Percentiles rank a stretch among this genome's conserved stretches.
Conservation (phyloP, 2,797 vertebrate species). For the Chloroceryle amazona region DNA sequence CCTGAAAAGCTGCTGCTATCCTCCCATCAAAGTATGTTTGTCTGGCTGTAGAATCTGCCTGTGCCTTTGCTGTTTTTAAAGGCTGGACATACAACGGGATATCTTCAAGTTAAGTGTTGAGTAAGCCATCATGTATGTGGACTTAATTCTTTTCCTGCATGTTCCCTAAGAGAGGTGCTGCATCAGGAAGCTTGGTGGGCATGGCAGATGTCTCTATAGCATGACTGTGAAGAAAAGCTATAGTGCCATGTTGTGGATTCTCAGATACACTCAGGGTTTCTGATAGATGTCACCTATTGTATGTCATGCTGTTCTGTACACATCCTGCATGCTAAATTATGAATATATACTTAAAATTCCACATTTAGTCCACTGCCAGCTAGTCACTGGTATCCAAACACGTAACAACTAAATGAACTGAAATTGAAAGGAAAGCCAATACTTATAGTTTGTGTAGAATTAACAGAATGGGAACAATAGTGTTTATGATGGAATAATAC, state of each 20-base stretch:
- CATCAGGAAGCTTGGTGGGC: not conserved
- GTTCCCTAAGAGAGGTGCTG: not conserved
- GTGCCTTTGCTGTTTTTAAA: not conserved
- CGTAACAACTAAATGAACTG: not conserved
- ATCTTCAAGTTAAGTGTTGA: not conserved
- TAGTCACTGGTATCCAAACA: not conserved
- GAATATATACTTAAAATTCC: not conserved
- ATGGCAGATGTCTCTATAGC: not conserved
- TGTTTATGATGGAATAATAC: not conserved
- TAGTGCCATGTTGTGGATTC: not conserved
- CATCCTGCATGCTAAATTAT: not conserved
- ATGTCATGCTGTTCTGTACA: not conserved
- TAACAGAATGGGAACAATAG: not conserved
- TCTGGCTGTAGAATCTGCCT: not conserved
- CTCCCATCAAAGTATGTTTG: not conserved
- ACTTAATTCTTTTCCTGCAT: not conserved
- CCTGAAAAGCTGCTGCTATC: not conserved
- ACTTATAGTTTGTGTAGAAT: not conserved
- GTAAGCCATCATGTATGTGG: not conserved
- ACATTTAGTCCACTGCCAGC: not conserved
- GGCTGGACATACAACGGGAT: not conserved
- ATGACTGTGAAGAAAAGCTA: not conserved
- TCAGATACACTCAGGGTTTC: not conserved
- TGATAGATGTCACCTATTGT: not conserved
- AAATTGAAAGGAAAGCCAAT: not conserved